These are phyloP conservation scores for Arvicola amphibius DNA, from an alignment of 2,797 vertebrate species.

Conservation along the genomic window DNA sequence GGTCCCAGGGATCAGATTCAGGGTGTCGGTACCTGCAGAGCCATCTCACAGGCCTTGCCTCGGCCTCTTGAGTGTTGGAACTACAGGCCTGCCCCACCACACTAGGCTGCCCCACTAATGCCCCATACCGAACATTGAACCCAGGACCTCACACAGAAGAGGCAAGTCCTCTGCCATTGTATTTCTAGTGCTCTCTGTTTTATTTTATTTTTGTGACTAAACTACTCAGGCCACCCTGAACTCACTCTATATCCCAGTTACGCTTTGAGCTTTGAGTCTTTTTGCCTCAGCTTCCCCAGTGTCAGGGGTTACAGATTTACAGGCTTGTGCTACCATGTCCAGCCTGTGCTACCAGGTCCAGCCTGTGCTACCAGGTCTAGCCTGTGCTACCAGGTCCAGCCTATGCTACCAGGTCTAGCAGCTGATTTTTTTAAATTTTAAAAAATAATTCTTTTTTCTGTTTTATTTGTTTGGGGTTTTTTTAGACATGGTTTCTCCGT, in stretches of 20 bases:
- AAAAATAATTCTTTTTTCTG: neutral
- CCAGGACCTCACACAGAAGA: neutral
- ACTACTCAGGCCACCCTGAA: neutral
- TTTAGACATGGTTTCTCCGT: neutral
- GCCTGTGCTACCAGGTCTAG: neutral
- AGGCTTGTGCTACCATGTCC: neutral
- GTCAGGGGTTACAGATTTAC: neutral
- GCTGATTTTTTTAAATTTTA: neutral
- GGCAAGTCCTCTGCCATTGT: neutral
- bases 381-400: neutral
- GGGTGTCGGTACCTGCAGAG: neutral
- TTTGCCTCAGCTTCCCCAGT: neutral
- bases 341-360: neutral
- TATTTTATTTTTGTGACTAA: neutral
- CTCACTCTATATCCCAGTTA: neutral
- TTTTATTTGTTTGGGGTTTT: neutral
- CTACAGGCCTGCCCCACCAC: neutral
- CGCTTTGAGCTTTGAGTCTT: neutral
- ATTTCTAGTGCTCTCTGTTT: neutral
- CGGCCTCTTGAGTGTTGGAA: neutral
- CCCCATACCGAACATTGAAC: neutral
- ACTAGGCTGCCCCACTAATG: neutral
- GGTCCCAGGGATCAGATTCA: neutral
- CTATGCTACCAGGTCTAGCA: neutral
- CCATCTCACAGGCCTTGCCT: neutral